Base-by-base conservation (phyloP, 2,797 vertebrate species). In the Ctenopoma kingsleyae region DNA sequence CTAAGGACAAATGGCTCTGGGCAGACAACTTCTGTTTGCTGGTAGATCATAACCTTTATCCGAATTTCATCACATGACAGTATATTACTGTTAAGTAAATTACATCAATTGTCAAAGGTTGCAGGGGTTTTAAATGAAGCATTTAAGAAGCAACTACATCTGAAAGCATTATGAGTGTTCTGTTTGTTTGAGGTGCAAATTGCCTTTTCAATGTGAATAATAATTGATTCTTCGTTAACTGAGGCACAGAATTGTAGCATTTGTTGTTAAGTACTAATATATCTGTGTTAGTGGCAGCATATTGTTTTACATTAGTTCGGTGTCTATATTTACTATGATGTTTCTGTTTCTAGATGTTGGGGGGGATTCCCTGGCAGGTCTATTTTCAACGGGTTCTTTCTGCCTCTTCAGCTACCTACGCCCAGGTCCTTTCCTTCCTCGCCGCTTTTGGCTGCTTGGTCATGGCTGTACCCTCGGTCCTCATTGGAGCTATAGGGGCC, bases 301-400 rank as follows among this genome's bases (percentile, higher is more conserved):
- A 74, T 49, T 77, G 63, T 51, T 36, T n/a, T 69, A 43, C 17
- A 4, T 54, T 74, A 71, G 67, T 63, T 67, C 68, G 72, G 48
- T 85, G 78, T 85, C 48, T 82, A 71, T 87, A 85, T 88, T 91
- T 76, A 89, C 57, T 47, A 43, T 88, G 82, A 58, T 82, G 75
- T 88, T 76, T 94, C 80, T 91, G 54, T 92, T 91, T 93, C 65
- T 93, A 99, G 98, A 97, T 96, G 40, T 89, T 99, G 79, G 98
- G 98, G 87, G 97, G 98, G 80, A 97, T 99, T 80, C 98, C 97
- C 19, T 99, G 98, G 98, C 98, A 99, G 92, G 97, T 98, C 0
- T 99, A 99, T 95, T 99, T 99, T 90, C 98, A 99, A 87, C 88
- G 98, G 83, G 98, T 99, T 78, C 96, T 99, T 63, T 99, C 98